Percentiles rank a stretch among this genome's conserved stretches.
These are phyloP conservation scores for Cosmopolites sordidus DNA, from an alignment of 2,888 invertebrate genomes.

Conservation along the genomic window DNA sequence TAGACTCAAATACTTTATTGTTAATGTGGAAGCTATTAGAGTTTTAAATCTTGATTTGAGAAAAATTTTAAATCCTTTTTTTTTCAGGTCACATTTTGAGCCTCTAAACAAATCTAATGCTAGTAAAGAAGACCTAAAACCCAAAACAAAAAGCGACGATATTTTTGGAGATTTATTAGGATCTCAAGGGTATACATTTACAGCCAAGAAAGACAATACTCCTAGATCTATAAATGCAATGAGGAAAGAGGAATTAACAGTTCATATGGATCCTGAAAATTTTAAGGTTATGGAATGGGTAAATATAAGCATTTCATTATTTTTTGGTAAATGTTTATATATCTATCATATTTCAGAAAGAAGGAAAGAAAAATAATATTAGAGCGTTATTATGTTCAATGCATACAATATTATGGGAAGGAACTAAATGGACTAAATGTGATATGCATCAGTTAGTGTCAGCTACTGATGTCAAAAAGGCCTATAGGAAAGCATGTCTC, in stretches of 20 bases:
- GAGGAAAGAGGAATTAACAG: constrained; percentile 81
- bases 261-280: constrained; percentile 89
- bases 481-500: constrained; percentile 91
- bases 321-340: background rate
- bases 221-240: constrained; percentile 90
- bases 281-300: constrained; percentile 80
- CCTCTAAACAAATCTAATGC: constrained; percentile 41
- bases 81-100: constrained; percentile 58
- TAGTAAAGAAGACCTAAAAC: constrained; percentile 23
- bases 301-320: constrained; percentile 18
- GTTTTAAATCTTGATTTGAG: too few species aligned
- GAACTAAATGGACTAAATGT: constrained; percentile 86
- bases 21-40: too few species aligned
- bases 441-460: constrained; percentile 94
- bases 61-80: too few species aligned
- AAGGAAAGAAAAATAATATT: constrained; percentile 95
- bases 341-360: constrained; percentile 57
- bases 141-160: constrained; percentile 54
- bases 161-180: constrained; percentile 90
- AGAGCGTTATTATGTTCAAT: constrained; percentile 91
- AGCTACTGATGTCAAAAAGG: constrained; percentile 90
- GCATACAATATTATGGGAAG: constrained; percentile 90
- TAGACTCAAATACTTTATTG: too few species aligned
- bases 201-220: constrained; percentile 66
- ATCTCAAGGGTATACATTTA: constrained; percentile 82